phyloP scores from a whole-genome alignment of 2,888 invertebrate species.

The Caenorhabditis auriculariae region DNA sequence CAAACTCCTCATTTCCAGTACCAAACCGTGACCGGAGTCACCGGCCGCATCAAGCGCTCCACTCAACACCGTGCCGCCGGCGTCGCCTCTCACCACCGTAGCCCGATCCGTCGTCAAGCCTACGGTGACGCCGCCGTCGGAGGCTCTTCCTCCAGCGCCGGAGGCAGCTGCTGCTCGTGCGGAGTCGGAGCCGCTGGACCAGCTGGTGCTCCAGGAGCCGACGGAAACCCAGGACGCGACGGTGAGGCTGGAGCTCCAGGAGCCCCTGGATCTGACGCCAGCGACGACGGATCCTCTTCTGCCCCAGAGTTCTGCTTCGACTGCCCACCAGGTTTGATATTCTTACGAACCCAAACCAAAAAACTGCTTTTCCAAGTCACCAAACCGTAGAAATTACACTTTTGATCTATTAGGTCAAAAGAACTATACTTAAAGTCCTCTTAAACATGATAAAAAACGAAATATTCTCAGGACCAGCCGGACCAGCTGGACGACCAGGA shows the following conservation, averaged over 20 bases:
- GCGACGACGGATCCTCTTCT: constrained; percentile 20
- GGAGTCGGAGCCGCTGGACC: constrained; percentile 44
- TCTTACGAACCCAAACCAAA: constrained; percentile 28
- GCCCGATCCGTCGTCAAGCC: constrained; percentile 18
- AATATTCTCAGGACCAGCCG: constrained; percentile 38
- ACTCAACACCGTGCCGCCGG: constrained; percentile 24
- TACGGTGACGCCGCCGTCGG: constrained; percentile 34
- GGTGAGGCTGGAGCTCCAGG: constrained; percentile 45
- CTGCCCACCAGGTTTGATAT: too few relatives aligned
- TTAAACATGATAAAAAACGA: too few relatives aligned
- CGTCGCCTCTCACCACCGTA: constrained; percentile 20
- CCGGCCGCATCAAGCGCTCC: constrained; percentile 31
- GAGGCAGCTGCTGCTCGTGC: constrained; percentile 41
- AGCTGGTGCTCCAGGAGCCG: constrained; percentile 40
- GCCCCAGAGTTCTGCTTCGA: constrained; percentile 48
- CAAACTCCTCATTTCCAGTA: constrained; percentile 10
- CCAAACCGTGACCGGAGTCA: constrained; percentile 26
- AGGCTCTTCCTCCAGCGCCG: constrained; percentile 28
- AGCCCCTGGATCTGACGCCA: constrained; percentile 40
- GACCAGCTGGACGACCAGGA: constrained; percentile 38
- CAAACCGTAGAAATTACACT: too few relatives aligned
- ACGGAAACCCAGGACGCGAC: constrained; percentile 45
- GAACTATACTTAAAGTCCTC: too few relatives aligned
- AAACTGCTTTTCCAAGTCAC: too few relatives aligned
- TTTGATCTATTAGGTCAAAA: too few relatives aligned